Evolutionary conservation across 2,797 vertebrate genomes (phyloP), one percentile per base, ranked within the genome.

Genomic region (Acipenser oxyrinchus): DNA sequence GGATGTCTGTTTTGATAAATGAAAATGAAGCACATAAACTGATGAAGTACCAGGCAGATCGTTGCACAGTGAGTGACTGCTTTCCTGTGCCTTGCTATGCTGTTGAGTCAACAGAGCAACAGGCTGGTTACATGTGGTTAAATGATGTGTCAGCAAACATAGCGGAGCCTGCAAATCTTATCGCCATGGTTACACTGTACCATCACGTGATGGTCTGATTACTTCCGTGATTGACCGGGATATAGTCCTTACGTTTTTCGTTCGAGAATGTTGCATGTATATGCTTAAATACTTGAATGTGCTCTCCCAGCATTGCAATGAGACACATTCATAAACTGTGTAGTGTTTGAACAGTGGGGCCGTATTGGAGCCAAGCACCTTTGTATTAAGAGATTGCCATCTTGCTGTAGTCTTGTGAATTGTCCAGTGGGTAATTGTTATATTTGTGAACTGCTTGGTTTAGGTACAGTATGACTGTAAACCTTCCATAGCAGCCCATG

Each of bases 321-420:
- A 83, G 82, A 80, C 74, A 64, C 62, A 66, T 81, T 69, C 12
- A 76, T 77, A 87, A 83, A 86, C 83, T 80, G 75, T 73, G 72
- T 79, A 66, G 81, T 89, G 81, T 89, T 88, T 89, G 79, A 87
- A 85, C 78, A 87, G 84, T 82, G 85, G 81, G 83, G 82, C 82
- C 83, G 79, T 73, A 53, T 0, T 10, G 51, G 15, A n/a, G 13
- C 63, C 75, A 71, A 55, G 63, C 71, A 73, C 76, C 15, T 37
- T 52, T 52, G 6, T 66, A n/a, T 18, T 59, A 73, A 23, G 77
- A 58, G 71, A 82, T 79, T 74, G 74, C 79, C 82, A 79, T 75
- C 81, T 71, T 76, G 81, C 79, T 80, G 77, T 61, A 55, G 66
- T 61, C 58, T 49, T 50, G 50, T 60, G 69, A 69, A 76, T 73